Evolutionary conservation across 2,113 vertebrate species (phyloP), one percentile per base, ranked within the genome.

Genomic region (Philantomba maxwellii): DNA sequence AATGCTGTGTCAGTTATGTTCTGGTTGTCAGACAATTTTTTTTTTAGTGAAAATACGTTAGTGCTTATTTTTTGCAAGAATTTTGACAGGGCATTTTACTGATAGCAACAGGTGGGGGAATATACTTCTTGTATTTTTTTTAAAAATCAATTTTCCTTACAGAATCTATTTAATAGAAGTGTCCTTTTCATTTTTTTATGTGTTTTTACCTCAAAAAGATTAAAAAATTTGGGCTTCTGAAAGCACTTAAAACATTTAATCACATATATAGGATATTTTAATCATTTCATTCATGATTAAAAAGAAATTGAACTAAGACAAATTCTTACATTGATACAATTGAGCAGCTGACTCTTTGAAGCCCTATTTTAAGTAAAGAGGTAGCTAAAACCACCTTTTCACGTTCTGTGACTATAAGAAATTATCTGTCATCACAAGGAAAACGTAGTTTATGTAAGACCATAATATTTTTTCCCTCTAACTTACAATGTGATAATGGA

Each of bases 201-300:
- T 95, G 51, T 80, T 94, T 94, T 57, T 95, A 93, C 3, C 16
- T 33, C 58, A 39, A 95, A 94, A 45, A 93, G 23, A 94, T 36
- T 80, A 39, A 47, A 90, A 90, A 78, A 36, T 80, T 23, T 66
- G 43, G 39, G 45, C 80, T 91, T 94, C 57, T 88, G 60, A 81
- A 96, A 97, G n/a, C 33, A 91, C 43, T 90, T 82, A 64, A 95
- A 83, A 91, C 10, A 92, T 90, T 91, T 92, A 39, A 88, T 23
- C 11, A 83, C 19, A 93, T 30, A 94, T n/a, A 94, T 0, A 92
- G 49, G 6, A 21, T 81, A 94, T 75, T 84, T 89, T 45, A 93
- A 77, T 89, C 16, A 78, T 47, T 87, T 53, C 17, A 77, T 55
- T 84, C 70, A 58, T 9, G 11, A 93, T 33, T 87, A 60, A 92